Conservation (phyloP, 2,113 vertebrate species). For the Dasyprocta punctata region DNA sequence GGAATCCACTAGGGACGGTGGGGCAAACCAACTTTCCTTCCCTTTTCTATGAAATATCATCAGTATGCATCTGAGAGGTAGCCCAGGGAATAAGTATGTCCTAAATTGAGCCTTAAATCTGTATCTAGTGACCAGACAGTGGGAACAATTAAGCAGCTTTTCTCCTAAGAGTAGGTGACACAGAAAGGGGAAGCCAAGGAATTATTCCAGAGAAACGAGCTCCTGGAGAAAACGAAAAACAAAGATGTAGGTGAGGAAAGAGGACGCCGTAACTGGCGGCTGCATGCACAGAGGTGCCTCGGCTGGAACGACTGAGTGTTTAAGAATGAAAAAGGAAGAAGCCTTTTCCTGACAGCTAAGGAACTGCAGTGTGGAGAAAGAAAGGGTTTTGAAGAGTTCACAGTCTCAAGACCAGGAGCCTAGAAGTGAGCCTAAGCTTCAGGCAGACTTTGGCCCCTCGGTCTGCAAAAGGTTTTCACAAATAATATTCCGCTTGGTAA, state of each 20-base stretch:
- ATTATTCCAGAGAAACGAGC: background rate
- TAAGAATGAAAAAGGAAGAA: background rate
- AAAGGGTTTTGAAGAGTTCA: background rate
- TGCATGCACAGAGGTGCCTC: background rate
- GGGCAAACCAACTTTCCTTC: background rate
- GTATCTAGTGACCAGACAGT: background rate
- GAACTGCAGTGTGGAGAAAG: background rate
- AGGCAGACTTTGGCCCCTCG: background rate
- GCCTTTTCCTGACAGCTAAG: background rate
- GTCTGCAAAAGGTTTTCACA: background rate
- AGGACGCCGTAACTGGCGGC: background rate
- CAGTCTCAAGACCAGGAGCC: background rate
- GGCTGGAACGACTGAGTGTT: background rate
- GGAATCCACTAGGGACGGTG: background rate
- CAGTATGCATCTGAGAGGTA: background rate
- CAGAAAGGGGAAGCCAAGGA: background rate
- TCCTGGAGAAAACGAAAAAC: background rate
- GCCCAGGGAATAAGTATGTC: background rate
- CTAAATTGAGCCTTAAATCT: constrained; percentile 21
- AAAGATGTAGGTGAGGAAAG: background rate
- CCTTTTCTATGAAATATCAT: background rate
- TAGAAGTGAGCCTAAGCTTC: background rate
- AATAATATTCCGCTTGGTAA: background rate
- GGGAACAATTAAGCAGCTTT: background rate
- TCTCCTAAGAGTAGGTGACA: background rate